Percentiles rank a stretch among this genome's conserved stretches.
Evolutionary conservation across 2,888 invertebrate genomes (phyloP).

Genomic region (Drosophila cracens): DNA sequence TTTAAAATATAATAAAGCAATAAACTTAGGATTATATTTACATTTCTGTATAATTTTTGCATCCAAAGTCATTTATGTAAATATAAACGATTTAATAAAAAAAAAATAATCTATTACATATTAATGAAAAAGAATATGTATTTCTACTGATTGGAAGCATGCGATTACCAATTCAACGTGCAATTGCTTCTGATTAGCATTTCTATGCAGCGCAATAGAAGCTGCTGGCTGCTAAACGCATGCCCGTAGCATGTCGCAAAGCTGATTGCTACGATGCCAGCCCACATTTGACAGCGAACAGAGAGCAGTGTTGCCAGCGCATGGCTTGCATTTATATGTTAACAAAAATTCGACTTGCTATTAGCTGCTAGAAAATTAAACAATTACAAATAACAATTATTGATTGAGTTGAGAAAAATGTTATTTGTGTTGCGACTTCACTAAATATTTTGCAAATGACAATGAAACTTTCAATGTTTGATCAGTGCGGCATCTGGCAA

Average conservation of each 20-base stretch:
- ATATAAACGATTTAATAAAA: background rate
- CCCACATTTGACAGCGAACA: slow-evolving; percentile 37
- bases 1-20: background rate
- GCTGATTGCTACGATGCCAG: slow-evolving; percentile 50
- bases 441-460: background rate
- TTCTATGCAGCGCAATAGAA: slow-evolving; percentile 16
- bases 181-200: slow-evolving; percentile 36
- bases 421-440: accelerated
- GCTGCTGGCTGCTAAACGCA: slow-evolving; percentile 33
- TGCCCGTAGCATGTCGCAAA: slow-evolving; percentile 19
- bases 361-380: accelerated
- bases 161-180: background rate
- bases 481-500: slow-evolving; percentile 29
- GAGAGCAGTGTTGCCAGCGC: slow-evolving; percentile 54
- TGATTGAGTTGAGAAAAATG: slow-evolving; percentile 14
- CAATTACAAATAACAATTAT: accelerated
- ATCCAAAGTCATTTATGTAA: background rate
- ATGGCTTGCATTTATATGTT: background rate
- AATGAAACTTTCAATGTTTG: background rate
- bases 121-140: background rate
- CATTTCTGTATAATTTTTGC: background rate
- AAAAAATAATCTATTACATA: background rate
- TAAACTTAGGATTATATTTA: too few relatives aligned
- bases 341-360: background rate
- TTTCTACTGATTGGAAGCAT: slow-evolving; percentile 11